phyloP scores from a whole-genome alignment of 2,888 invertebrate genomes.

The Caenorhabditis japonica region DNA sequence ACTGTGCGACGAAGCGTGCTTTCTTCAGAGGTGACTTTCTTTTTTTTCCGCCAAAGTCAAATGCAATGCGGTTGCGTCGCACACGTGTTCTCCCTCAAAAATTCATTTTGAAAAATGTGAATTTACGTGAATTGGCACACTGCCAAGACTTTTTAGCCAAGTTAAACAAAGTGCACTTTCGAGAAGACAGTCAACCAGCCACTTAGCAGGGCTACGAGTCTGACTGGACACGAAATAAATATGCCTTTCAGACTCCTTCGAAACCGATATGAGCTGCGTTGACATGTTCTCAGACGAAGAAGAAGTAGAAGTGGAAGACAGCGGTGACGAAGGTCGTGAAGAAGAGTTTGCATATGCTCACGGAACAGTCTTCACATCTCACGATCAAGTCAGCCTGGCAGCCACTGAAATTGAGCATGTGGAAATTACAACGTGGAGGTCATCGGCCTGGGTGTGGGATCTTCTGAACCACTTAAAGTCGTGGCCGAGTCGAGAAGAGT shows the following conservation, averaged over 20 bases:
- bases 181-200: too few relatives aligned
- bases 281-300: constrained; percentile 13
- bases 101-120: too few relatives aligned
- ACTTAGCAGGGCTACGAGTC: too few relatives aligned
- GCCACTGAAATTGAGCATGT: constrained; percentile 16
- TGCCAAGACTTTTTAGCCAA: too few relatives aligned
- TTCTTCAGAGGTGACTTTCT: too few relatives aligned
- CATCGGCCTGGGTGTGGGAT: constrained; percentile 36
- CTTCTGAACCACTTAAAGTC: constrained; percentile 43
- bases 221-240: too few relatives aligned
- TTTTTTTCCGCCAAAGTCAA: too few relatives aligned
- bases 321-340: constrained; percentile 38
- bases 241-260: constrained; percentile 18
- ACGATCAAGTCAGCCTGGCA: constrained; percentile 39
- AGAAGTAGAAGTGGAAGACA: constrained; percentile 20
- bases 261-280: constrained; percentile 28
- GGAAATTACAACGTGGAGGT: constrained; percentile 25
- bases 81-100: too few relatives aligned
- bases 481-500: constrained; percentile 41
- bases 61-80: too few relatives aligned
- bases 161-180: too few relatives aligned
- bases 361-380: constrained; percentile 44
- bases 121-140: too few relatives aligned
- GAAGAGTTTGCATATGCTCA: constrained; percentile 48
- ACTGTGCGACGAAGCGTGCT: too few relatives aligned